These are phyloP conservation scores for Ramphastos sulfuratus DNA, from an alignment of 2,113 vertebrate species.

Conservation along the genomic window DNA sequence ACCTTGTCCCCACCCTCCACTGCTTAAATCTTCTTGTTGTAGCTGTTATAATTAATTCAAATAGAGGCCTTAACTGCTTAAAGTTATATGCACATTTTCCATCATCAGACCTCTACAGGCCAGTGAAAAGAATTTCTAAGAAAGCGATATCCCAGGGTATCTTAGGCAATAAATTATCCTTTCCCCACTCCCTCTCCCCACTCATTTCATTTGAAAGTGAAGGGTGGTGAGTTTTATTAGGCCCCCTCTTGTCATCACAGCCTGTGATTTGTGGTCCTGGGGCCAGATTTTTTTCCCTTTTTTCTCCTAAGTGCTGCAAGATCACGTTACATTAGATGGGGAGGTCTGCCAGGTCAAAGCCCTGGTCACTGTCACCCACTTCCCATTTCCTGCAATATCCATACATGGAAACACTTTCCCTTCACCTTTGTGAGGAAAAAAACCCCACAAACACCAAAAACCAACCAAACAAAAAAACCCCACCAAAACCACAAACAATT, in stretches of 20 bases:
- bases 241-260: conserved; percentile 66
- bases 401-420: not conserved
- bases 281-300: conserved; percentile 59
- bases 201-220: conserved; percentile 43
- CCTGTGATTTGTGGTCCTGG: conserved; percentile 69
- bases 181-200: conserved; percentile 21
- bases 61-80: not conserved
- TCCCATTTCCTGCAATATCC: conserved; percentile 60
- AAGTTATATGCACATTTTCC: conserved; percentile 16
- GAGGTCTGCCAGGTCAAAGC: conserved; percentile 65
- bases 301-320: not conserved
- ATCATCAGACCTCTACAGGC: not conserved
- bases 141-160: conserved; percentile 8
- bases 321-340: conserved; percentile 49
- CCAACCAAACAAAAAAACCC: not conserved
- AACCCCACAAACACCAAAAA: not conserved
- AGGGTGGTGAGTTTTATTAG: conserved; percentile 66
- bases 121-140: conserved; percentile 53
- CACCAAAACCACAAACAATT: not conserved
- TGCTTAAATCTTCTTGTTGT: not conserved
- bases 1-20: not conserved
- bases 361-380: conserved; percentile 38
- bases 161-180: conserved; percentile 68
- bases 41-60: conserved; percentile 11
- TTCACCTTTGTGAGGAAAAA: not conserved